phyloP scores from a whole-genome alignment of 2,113 vertebrate genomes.

The Pedionomus torquatus region DNA sequence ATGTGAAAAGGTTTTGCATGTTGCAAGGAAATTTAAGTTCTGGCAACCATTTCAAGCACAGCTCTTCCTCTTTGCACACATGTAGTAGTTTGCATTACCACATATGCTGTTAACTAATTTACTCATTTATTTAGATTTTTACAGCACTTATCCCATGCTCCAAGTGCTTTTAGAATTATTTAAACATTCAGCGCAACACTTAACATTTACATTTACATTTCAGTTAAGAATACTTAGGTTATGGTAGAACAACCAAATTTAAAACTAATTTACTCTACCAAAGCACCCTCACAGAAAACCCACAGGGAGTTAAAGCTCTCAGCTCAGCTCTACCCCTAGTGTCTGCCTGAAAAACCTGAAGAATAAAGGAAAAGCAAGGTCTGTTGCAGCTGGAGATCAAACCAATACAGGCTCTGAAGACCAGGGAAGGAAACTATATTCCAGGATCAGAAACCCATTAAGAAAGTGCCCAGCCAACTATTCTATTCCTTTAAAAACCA shows the following conservation, averaged over 20 bases:
- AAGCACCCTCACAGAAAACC: conserved; percentile 45
- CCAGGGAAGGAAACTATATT: not conserved
- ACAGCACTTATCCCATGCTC: conserved; percentile 61
- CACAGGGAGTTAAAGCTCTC: conserved; percentile 34
- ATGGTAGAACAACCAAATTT: conserved; percentile 61
- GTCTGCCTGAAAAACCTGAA: not conserved
- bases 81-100: conserved; percentile 58
- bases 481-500: conserved; percentile 20
- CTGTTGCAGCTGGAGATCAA: not conserved
- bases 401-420: not conserved
- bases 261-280: conserved; percentile 44
- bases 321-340: not conserved
- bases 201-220: conserved; percentile 69
- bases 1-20: not conserved
- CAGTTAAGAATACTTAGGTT: conserved; percentile 63
- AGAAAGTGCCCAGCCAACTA: not conserved
- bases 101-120: conserved; percentile 64
- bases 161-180: conserved; percentile 68
- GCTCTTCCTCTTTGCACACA: conserved; percentile 33
- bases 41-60: conserved; percentile 17
- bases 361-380: not conserved
- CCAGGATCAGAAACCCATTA: not conserved
- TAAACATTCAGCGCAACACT: conserved; percentile 58
- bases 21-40: conserved; percentile 38
- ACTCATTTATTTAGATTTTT: conserved; percentile 67